Conservation (phyloP, 2,113 vertebrate genomes). For the Etia nguti region DNA sequence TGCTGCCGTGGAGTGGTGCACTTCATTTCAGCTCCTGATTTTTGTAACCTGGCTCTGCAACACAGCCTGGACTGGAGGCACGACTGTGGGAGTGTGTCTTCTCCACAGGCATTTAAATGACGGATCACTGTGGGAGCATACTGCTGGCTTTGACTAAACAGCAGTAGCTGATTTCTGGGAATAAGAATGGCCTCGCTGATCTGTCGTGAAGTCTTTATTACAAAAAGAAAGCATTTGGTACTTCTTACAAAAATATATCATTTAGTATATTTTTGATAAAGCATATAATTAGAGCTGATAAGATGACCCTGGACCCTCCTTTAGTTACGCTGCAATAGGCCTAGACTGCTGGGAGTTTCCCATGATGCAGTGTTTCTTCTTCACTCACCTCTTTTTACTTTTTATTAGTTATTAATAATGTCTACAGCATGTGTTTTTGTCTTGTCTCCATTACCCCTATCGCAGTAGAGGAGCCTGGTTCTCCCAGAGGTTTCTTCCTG, state of each 20-base stretch:
- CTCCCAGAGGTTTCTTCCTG: background rate
- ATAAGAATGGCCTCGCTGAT: background rate
- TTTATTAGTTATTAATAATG: background rate
- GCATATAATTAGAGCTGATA: background rate
- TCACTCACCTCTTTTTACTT: background rate
- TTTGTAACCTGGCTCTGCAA: background rate
- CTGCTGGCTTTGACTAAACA: background rate
- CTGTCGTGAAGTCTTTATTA: fast-evolving
- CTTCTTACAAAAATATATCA: background rate
- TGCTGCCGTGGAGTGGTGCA: background rate
- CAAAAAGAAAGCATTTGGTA: background rate
- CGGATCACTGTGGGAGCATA: background rate
- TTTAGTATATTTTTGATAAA: background rate
- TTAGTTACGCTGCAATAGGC: background rate
- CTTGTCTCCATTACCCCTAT: background rate
- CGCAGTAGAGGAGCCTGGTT: background rate
- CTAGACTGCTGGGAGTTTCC: background rate
- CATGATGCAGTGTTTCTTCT: background rate
- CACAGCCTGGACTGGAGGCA: background rate
- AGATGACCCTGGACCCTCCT: background rate
- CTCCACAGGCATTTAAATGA: background rate
- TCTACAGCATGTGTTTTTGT: background rate
- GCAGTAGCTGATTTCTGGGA: background rate
- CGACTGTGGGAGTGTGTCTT: background rate
- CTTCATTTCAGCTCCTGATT: background rate